A percentile compares a stretch with the other conserved stretches of the same genome.
Evolutionary conservation across 2,113 vertebrate genomes (phyloP).

Genomic region (Syngnathus scovelli): DNA sequence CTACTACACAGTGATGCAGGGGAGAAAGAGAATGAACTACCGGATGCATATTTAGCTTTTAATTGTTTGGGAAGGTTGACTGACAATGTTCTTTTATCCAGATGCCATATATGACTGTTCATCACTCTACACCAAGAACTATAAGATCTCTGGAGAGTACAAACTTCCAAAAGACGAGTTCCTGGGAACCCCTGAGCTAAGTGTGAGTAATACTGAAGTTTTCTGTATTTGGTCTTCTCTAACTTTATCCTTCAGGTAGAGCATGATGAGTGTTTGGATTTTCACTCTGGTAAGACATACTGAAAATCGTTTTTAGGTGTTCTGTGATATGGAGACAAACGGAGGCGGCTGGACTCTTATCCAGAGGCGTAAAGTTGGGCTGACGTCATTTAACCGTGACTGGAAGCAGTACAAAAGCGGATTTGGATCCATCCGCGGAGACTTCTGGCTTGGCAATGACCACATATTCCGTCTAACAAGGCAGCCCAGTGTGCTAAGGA

Average conservation of each 20-base stretch:
- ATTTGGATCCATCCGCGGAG: slow-evolving; percentile 87
- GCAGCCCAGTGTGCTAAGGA: slow-evolving; percentile 82
- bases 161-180: slow-evolving; percentile 91
- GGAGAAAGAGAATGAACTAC: background rate
- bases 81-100: slow-evolving; percentile 46
- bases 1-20: background rate
- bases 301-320: slow-evolving; percentile 73
- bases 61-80: background rate
- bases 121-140: slow-evolving; percentile 87
- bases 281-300: background rate
- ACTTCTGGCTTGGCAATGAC: slow-evolving; percentile 97
- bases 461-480: slow-evolving; percentile 87
- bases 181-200: slow-evolving; percentile 84
- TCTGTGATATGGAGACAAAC: slow-evolving; percentile 91
- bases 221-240: background rate
- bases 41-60: background rate
- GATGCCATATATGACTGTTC: slow-evolving; percentile 95
- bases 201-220: slow-evolving; percentile 57
- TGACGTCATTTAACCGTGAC: slow-evolving; percentile 86
- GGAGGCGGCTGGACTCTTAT: slow-evolving; percentile 95
- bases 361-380: slow-evolving; percentile 88
- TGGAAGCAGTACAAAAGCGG: slow-evolving; percentile 93
- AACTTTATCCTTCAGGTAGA: background rate
- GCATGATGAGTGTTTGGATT: background rate
- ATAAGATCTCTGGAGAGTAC: slow-evolving; percentile 90